Evolutionary conservation across 2,113 vertebrate genomes (phyloP).

Genomic region (Pelobates fuscus): DNA sequence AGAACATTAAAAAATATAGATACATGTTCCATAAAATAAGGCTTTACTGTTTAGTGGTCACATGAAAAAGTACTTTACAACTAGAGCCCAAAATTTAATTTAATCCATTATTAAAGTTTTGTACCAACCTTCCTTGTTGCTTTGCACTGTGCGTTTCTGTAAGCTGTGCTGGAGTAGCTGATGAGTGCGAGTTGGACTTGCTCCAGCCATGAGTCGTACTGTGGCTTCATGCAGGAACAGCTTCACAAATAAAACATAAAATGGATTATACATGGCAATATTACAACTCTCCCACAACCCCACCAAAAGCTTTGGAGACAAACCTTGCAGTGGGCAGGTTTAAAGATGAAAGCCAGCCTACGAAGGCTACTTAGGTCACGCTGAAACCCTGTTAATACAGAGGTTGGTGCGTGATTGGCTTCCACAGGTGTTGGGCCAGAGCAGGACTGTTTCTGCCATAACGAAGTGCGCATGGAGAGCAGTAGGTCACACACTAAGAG

Average conservation of each 20-base stretch:
- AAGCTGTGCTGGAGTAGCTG: constrained; percentile 95
- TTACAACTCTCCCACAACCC: not conserved
- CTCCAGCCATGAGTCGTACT: constrained; percentile 94
- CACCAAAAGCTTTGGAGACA: not conserved
- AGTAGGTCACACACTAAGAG: constrained; percentile 90
- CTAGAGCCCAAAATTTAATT: no score
- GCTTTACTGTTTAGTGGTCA: no score
- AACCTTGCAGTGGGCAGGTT: constrained; percentile 93
- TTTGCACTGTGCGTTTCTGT: constrained; percentile 72
- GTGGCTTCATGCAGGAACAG: constrained; percentile 97
- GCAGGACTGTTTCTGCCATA: constrained; percentile 86
- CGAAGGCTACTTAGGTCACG: constrained; percentile 90
- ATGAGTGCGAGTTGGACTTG: constrained; percentile 96
- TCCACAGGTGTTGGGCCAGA: constrained; percentile 77
- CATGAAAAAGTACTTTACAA: no score
- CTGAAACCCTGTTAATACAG: constrained; percentile 91
- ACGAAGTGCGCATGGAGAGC: constrained; percentile 85
- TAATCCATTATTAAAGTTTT: no score
- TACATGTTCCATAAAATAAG: no score
- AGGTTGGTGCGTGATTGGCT: constrained; percentile 78
- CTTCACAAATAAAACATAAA: constrained; percentile 59
- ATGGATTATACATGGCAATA: not conserved
- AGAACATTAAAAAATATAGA: no score
- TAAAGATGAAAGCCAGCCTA: constrained; percentile 86
- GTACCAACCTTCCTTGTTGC: constrained; percentile 65